Base-by-base conservation (phyloP, 2,888 invertebrate genomes). In the Noctua pronuba region DNA sequence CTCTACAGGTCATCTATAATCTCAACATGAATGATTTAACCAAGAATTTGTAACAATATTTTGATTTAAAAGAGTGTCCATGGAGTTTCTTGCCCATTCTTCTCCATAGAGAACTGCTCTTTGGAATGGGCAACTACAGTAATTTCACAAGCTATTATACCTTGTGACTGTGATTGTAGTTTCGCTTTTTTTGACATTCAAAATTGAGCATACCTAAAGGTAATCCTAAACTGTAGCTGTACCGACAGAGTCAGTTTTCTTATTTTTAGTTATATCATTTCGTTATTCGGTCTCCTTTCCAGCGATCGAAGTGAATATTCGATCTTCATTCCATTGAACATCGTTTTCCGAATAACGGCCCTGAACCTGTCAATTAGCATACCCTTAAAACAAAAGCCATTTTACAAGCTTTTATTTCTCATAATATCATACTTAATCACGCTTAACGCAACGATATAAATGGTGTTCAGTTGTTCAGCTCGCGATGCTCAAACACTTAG, bases 401-500 rank as follows among this genome's bases (percentile, higher is more conserved):
- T 83, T 86, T n/a, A n/a, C n/a, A n/a, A n/a, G n/a, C n/a, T n/a
- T n/a, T n/a, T n/a, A n/a, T n/a, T 77, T 83, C 71, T 66, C 31
- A 75, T 79, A 76, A 79, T 78, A 84, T 76, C 60, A 11, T 49
- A 77, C 75, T 88, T 80, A 85, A 88, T 88, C 87, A 82, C 80
- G 83, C 83, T 88, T 78, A 86, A 68, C 75, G 66, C 67, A 73
- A 68, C 69, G 67, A 83, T 79, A 86, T 75, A 86, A 87, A 87
- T 84, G 84, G 73, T 79, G 69, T 67, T 77, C 77, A 76, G 85
- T 77, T 77, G 69, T 64, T 76, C 73, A 70, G 85, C 77, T 68
- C 67, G 69, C 84, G 84, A 86, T 76, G 75, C 84, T 88, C 84
- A 88, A 88, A 86, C 87, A 88, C 86, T 87, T 86, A 88, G 75